A percentile compares a stretch with the other conserved stretches of the same genome.
Conservation (phyloP, 2,797 vertebrate genomes). For the Xiphophorus birchmanni region DNA sequence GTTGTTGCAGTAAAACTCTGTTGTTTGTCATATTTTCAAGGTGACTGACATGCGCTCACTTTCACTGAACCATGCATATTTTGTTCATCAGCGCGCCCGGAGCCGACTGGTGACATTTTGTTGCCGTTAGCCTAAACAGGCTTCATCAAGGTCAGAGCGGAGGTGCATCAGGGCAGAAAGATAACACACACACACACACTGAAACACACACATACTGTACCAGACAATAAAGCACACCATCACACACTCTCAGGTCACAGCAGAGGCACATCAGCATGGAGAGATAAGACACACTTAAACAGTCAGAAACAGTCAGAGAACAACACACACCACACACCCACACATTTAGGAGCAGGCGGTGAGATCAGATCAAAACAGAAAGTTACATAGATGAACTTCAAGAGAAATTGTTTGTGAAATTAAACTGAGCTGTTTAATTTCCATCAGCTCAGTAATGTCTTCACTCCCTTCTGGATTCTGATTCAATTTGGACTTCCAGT, state of each 20-base stretch:
- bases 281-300: constrained; percentile 7
- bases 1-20: constrained; percentile 22
- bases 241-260: constrained; percentile 1
- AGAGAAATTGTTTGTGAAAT: neutral
- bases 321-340: neutral
- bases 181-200: constrained; percentile 9
- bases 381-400: neutral
- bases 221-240: constrained; percentile 5
- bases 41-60: constrained; percentile 60
- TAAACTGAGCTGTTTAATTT: neutral
- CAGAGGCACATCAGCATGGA: neutral
- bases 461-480: neutral
- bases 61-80: constrained; percentile 62
- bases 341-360: neutral
- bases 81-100: constrained; percentile 72
- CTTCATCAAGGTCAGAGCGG: constrained; percentile 72
- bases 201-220: neutral
- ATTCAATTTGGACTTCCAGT: neutral
- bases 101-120: constrained; percentile 66
- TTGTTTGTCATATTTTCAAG: constrained; percentile 58
- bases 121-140: constrained; percentile 74
- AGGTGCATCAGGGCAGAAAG: constrained; percentile 58
- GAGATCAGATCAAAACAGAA: neutral
- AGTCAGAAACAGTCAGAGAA: neutral
- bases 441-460: neutral